Evolutionary conservation across 2,113 vertebrate genomes (phyloP).

Genomic region (Prunella himalayana): DNA sequence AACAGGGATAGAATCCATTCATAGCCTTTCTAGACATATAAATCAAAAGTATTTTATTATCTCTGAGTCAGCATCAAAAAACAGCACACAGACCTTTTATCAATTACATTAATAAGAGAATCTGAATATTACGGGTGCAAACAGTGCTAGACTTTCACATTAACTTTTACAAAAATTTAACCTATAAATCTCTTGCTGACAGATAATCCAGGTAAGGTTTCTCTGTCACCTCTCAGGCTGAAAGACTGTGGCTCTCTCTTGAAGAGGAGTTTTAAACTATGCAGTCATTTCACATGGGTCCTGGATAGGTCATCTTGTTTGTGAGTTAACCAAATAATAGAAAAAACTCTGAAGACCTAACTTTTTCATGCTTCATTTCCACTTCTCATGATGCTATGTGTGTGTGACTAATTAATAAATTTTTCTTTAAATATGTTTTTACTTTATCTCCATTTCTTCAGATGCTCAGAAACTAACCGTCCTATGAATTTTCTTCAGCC

Average conservation of each 20-base stretch:
- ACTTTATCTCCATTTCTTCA: neutral
- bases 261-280: neutral
- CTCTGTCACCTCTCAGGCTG: neutral
- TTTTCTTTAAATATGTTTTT: neutral
- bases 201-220: neutral
- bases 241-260: neutral
- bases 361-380: neutral
- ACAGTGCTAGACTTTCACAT: neutral
- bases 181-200: neutral
- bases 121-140: neutral
- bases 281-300: neutral
- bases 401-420: neutral
- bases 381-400: neutral
- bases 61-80: neutral
- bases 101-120: neutral
- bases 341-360: neutral
- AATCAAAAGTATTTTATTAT: neutral
- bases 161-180: neutral
- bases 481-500: neutral
- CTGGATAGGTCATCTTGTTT: neutral
- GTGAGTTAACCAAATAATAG: neutral
- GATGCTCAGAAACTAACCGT: neutral
- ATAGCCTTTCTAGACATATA: neutral
- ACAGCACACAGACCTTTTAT: neutral
- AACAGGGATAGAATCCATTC: neutral